Percentiles rank a stretch among this genome's conserved stretches.
Conservation (phyloP, 2,113 vertebrate genomes). For the Neolamprologus fasciatus region DNA sequence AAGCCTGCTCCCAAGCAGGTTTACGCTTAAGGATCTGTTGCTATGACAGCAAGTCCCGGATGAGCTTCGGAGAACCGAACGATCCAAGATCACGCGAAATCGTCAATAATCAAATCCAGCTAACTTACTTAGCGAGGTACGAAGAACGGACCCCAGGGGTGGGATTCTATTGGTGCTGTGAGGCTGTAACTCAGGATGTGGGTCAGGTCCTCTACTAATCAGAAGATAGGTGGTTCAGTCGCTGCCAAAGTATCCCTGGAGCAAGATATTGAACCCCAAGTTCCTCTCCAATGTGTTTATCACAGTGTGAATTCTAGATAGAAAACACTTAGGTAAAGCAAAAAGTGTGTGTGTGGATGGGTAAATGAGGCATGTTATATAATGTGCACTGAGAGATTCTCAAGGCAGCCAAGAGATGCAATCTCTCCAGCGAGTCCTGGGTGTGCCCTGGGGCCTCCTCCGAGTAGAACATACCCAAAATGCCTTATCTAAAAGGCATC, state of each 20-base stretch:
- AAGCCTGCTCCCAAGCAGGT: no score
- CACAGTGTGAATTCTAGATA: background rate
- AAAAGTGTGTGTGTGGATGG: background rate
- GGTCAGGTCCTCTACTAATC: background rate
- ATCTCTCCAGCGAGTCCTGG: background rate
- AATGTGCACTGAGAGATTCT: background rate
- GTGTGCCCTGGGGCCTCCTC: background rate
- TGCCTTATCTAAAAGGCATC: background rate
- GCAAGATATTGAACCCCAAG: background rate
- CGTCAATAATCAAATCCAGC: no score
- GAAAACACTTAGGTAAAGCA: background rate
- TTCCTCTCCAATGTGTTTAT: background rate
- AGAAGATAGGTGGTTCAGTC: background rate
- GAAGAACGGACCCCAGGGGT: background rate
- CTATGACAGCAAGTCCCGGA: no score
- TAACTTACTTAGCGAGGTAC: no score
- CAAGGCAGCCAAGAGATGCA: background rate
- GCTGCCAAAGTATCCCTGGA: background rate
- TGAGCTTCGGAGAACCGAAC: no score
- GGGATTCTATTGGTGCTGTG: background rate
- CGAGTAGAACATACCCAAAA: background rate
- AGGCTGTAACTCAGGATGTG: background rate
- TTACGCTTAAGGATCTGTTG: no score
- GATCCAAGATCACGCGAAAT: no score
- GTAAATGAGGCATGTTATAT: background rate